Base-by-base conservation (phyloP, 2,888 invertebrate species). In the Leucania comma region DNA sequence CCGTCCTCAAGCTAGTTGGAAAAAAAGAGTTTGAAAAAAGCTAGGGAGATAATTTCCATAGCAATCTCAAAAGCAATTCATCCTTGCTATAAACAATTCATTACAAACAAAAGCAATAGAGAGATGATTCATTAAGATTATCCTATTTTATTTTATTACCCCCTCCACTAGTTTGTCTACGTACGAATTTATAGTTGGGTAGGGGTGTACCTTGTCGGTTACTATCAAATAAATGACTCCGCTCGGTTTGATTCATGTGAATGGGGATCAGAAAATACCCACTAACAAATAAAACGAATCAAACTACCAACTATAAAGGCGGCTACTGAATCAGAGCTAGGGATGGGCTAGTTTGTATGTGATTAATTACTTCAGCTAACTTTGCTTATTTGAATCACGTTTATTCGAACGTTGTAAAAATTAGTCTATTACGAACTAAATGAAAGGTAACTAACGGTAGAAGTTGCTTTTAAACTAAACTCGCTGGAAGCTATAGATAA, bases 181-280 rank as follows among this genome's bases (percentile, higher is more conserved):
- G 70, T 78, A 76, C 85, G 80, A 87, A 89, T 88, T 87, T 87
- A 89, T 88, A 86, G 88, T 87, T 53, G 81, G 85, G 83, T 87
- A 86, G 86, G 88, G 87, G 87, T 89, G 90, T 91, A 91, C 91
- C 91, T 91, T 90, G 90, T 88, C 89, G 87, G 88, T 89, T 88
- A 89, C 92, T 91, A 94, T 92, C 94, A 93, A 95, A 95, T 94
- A 95, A 95, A 95, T 95, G 94, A 95, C 93, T 92, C 89, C 93
- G 94, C 88, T 88, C 93, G 89, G 92, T 94, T 95, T 95, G 95
- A 95, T 95, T 94, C 94, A 95, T 95, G 93, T 89, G 94, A 92
- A 94, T 92, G 91, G 94, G 94, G 94, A 92, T 88, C 91, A 90
- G 92, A 88, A 93, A 94, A 93, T 91, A 90, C 90, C 90, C 90